Base-by-base conservation (phyloP, 2,888 invertebrate species). In the Lymantria dispar region DNA sequence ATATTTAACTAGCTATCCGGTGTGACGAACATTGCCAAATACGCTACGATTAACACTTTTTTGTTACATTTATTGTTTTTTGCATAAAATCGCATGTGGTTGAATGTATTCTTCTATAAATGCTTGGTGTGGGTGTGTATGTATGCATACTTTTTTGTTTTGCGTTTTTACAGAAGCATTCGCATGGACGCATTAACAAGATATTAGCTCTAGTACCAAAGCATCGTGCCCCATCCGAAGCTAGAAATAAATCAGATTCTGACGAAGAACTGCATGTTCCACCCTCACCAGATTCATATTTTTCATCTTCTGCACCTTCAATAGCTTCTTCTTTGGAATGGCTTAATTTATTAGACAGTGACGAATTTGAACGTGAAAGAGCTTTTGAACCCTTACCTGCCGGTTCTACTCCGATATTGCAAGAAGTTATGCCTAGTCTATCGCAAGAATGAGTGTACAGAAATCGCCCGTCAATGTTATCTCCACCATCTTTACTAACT, bases 391-490 rank as follows among this genome's bases (percentile, higher is more conserved):
- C 22, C 22, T 22, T 22, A 22, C 22, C 22, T 22, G 22, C 22
- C 22, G 22, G 22, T 22, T 41, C 42, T 36, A 42, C 42, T 39
- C 48, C 45, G 30, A 39, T 46, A 13, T 53, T 46, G 36, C 51
- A 48, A 51, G 45, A 43, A 44, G 52, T 52, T 33, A 49, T 43
- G 42, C 44, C 55, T 29, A 48, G 42, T 47, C 48, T 48, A 46
- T 54, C 48, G 37, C 43, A 47, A 37, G 50, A 54, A 41, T 47
- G 48, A 43, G 42, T 47, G 44, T 54, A 37, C 43, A 51, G 43
- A 12, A 54, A 40, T 43, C 33, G 48, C 29, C 50, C 54, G 37
- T 50, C 14, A 51, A 48, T 43, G 53, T 48, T 40, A 49, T 53
- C 48, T 47, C 47, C 47, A 15, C 49, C 45, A 41, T 43, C 46